These are phyloP conservation scores for Hypotaenidia okinawae DNA, from an alignment of 2,797 vertebrate species.

Conservation along the genomic window DNA sequence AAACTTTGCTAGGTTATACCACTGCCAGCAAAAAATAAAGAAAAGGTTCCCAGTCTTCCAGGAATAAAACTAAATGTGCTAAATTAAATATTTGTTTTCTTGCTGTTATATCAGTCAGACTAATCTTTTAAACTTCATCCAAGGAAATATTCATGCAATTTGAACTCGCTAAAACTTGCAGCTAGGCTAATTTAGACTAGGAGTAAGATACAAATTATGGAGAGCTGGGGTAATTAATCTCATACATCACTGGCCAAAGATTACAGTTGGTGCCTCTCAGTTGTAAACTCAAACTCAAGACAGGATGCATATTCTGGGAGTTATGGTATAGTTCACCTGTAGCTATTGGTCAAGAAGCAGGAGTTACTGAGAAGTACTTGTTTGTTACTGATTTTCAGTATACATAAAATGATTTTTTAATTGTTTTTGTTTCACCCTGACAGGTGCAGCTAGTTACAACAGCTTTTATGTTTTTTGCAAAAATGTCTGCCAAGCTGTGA, in stretches of 20 bases:
- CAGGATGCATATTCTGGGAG: neutral
- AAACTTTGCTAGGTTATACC: conserved; percentile 8
- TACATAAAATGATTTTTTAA: neutral
- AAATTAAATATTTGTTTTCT: conserved; percentile 9
- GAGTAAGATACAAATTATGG: neutral
- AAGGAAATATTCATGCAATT: neutral
- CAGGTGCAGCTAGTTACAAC: conserved; percentile 78
- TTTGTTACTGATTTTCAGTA: neutral
- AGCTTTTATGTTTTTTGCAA: conserved; percentile 93
- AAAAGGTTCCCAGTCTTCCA: conserved; percentile 20
- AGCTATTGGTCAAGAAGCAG: neutral
- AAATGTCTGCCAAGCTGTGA: conserved; percentile 79
- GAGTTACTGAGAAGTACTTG: neutral
- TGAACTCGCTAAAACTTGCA: neutral
- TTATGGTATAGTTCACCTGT: neutral
- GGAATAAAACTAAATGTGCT: conserved; percentile 21
- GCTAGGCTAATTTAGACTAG: neutral
- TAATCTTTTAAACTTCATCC: neutral
- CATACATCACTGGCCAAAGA: neutral
- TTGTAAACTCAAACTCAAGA: neutral
- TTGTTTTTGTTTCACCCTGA: neutral
- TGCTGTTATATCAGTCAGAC: neutral
- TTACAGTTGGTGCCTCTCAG: neutral
- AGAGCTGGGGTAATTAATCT: neutral
- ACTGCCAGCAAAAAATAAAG: conserved; percentile 23